phyloP scores from a whole-genome alignment of 2,113 vertebrate genomes.

The Numenius arquata region DNA sequence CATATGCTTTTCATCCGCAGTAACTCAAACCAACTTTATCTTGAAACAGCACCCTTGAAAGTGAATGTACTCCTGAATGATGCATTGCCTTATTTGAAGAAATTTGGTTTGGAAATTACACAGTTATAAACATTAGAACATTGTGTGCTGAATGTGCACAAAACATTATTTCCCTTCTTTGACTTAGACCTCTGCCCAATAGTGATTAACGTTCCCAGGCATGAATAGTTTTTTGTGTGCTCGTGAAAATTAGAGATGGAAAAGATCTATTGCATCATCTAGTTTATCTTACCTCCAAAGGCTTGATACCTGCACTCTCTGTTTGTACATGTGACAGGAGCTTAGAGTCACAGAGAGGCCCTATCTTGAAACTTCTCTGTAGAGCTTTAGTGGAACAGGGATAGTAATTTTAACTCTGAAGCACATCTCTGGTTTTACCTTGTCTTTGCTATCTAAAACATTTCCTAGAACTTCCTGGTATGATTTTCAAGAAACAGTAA shows the following conservation, averaged over 20 bases:
- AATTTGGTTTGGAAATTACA: constrained; percentile 60
- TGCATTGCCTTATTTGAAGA: constrained; percentile 40
- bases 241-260: constrained; percentile 20
- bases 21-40: constrained; percentile 34
- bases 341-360: background rate
- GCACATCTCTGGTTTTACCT: background rate
- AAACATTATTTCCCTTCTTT: constrained; percentile 20
- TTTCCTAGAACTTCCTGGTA: background rate
- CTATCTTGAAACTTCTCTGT: background rate
- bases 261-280: background rate
- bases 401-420: background rate
- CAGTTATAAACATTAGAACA: constrained; percentile 41
- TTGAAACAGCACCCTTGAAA: constrained; percentile 23
- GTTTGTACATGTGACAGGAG: background rate
- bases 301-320: background rate
- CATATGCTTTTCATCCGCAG: background rate
- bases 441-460: background rate
- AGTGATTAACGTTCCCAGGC: constrained; percentile 28
- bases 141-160: constrained; percentile 17
- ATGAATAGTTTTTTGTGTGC: constrained; percentile 25
- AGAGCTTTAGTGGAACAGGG: background rate
- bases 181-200: constrained; percentile 24
- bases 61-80: background rate
- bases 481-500: background rate
- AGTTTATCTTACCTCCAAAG: background rate